A percentile compares a stretch with the other conserved stretches of the same genome.
phyloP scores from a whole-genome alignment of 2,113 vertebrate species.

The Chaetodon trifascialis region DNA sequence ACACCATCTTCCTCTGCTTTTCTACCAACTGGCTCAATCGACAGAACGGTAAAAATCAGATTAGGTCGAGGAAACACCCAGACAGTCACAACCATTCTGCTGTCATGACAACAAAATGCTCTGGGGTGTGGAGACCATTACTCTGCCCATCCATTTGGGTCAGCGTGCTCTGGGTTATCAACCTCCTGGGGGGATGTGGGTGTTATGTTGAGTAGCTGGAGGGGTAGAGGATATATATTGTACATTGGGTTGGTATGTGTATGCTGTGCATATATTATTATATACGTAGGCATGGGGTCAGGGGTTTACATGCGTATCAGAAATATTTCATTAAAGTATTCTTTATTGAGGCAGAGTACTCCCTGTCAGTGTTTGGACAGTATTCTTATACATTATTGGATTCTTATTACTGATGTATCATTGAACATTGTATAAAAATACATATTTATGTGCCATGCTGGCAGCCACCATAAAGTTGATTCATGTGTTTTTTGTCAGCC shows the following conservation, averaged over 20 bases:
- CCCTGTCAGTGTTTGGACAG: too few relatives aligned
- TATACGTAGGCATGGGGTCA: background rate
- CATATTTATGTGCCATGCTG: too few relatives aligned
- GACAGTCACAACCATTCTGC: constrained; percentile 38
- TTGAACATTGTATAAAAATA: too few relatives aligned
- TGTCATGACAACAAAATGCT: constrained; percentile 66
- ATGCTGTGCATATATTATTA: too few relatives aligned
- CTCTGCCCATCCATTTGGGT: constrained; percentile 59
- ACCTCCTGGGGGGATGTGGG: constrained; percentile 15
- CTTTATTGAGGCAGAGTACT: too few relatives aligned
- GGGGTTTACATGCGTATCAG: too few relatives aligned
- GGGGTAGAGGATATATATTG: constrained; percentile 22
- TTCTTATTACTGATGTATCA: too few relatives aligned
- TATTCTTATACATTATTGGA: too few relatives aligned
- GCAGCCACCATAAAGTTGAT: too few relatives aligned
- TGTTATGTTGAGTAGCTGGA: constrained; percentile 22
- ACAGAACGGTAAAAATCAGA: constrained; percentile 33
- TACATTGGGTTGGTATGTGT: background rate
- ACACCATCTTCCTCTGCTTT: background rate
- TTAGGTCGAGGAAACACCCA: constrained; percentile 31
- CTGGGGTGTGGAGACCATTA: constrained; percentile 59
- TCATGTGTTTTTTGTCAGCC: too few relatives aligned
- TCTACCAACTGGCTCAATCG: background rate
- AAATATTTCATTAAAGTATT: too few relatives aligned
- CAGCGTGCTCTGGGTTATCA: constrained; percentile 46